A percentile compares a stretch with the other conserved stretches of the same genome.
Evolutionary conservation across 2,113 vertebrate genomes (phyloP).

Genomic region (Zootoca vivipara): DNA sequence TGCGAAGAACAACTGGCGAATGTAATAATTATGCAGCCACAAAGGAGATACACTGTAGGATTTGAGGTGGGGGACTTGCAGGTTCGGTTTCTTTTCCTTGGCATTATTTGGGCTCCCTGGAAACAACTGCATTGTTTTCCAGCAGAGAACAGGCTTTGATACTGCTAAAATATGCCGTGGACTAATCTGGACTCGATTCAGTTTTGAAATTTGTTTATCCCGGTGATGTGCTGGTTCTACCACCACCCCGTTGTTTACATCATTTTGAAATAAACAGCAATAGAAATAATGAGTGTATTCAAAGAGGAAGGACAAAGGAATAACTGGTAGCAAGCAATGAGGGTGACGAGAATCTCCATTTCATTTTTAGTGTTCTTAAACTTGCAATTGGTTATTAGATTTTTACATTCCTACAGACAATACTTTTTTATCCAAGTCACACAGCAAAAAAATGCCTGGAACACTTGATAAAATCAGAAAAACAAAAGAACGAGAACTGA

Average conservation of each 20-base stretch:
- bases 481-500: neutral
- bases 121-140: conserved; percentile 54
- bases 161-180: conserved; percentile 50
- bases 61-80: conserved; percentile 41
- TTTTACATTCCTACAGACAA: neutral
- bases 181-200: conserved; percentile 58
- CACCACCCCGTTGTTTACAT: conserved; percentile 12
- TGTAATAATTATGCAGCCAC: conserved; percentile 43
- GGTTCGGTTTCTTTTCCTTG: conserved; percentile 71
- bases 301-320: conserved; percentile 31
- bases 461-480: neutral
- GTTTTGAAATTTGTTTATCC: conserved; percentile 60
- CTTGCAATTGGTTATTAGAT: neutral
- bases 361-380: neutral
- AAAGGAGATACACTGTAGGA: conserved; percentile 44
- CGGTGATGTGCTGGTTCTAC: conserved; percentile 47
- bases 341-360: neutral
- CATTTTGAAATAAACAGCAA: conserved; percentile 63
- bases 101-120: conserved; percentile 64
- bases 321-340: neutral
- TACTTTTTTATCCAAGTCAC: neutral
- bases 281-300: conserved; percentile 53
- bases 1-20: conserved; percentile 41
- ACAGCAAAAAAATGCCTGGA: neutral
- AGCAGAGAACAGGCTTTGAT: conserved; percentile 58